These are phyloP conservation scores for Phalanger gymnotis DNA, from an alignment of 2,797 vertebrate species.

Conservation along the genomic window DNA sequence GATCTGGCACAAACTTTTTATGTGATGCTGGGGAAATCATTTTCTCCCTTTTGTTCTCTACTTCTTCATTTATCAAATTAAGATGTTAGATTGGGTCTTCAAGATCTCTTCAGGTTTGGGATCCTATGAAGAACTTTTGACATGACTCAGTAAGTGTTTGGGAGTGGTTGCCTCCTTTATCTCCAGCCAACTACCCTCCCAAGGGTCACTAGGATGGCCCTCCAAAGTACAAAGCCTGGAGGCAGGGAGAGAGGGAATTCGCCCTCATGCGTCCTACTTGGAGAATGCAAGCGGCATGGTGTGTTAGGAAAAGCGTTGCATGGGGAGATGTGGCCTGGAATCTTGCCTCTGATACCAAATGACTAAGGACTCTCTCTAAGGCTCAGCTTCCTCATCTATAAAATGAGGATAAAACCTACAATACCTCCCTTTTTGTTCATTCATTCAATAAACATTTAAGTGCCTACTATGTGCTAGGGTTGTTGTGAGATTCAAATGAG, in stretches of 20 bases:
- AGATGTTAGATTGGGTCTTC: background rate
- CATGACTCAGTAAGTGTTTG: background rate
- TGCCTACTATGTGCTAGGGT: background rate
- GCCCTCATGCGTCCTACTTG: background rate
- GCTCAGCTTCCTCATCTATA: background rate
- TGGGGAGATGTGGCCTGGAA: background rate
- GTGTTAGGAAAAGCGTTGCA: background rate
- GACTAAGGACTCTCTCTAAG: background rate
- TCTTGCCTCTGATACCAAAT: background rate
- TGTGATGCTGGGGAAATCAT: background rate
- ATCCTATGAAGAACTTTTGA: background rate
- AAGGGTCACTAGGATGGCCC: background rate
- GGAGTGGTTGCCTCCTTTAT: background rate
- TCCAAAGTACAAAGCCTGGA: background rate
- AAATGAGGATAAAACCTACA: background rate
- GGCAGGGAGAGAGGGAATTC: background rate
- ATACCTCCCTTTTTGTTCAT: background rate
- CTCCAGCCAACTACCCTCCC: background rate
- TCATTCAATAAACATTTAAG: background rate
- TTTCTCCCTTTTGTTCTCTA: background rate
- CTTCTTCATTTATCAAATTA: background rate
- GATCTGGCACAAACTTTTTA: background rate
- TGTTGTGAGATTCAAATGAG: background rate
- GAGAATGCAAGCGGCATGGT: background rate
- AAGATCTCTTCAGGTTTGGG: background rate